Percentiles rank a stretch among this genome's conserved stretches.
Evolutionary conservation across 2,797 vertebrate genomes (phyloP).

Genomic region (Chloroceryle inda): DNA sequence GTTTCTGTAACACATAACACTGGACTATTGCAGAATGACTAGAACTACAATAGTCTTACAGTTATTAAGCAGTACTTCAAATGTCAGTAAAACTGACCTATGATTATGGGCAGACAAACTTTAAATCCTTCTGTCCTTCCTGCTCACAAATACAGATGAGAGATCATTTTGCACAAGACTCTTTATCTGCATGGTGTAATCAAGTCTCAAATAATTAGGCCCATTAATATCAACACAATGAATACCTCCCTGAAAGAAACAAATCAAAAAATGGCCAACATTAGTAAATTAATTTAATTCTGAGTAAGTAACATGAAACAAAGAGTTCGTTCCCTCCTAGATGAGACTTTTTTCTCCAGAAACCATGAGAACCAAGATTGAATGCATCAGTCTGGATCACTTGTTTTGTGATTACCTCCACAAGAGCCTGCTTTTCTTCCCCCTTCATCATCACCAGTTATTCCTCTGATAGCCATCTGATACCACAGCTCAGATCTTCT

Average conservation of each 20-base stretch:
- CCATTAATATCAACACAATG: background rate
- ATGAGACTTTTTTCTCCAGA: background rate
- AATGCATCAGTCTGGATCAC: background rate
- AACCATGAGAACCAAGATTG: background rate
- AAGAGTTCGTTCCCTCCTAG: background rate
- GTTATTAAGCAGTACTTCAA: background rate
- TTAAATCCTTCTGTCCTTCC: background rate
- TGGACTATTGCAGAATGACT: background rate
- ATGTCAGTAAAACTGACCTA: background rate
- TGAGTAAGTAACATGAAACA: background rate
- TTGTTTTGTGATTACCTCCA: background rate
- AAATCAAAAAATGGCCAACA: background rate
- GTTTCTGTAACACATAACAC: background rate
- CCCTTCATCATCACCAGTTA: background rate
- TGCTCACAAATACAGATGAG: background rate
- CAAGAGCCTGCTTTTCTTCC: background rate
- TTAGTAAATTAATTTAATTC: background rate
- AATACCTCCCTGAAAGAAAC: background rate
- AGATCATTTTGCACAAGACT: background rate
- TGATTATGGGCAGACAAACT: background rate
- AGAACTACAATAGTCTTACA: background rate
- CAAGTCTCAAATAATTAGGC: background rate
- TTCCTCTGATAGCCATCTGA: background rate
- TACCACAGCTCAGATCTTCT: background rate
- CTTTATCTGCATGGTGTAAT: background rate